Base-by-base conservation (phyloP, 1,140 invertebrate species). In the Anastrepha obliqua region DNA sequence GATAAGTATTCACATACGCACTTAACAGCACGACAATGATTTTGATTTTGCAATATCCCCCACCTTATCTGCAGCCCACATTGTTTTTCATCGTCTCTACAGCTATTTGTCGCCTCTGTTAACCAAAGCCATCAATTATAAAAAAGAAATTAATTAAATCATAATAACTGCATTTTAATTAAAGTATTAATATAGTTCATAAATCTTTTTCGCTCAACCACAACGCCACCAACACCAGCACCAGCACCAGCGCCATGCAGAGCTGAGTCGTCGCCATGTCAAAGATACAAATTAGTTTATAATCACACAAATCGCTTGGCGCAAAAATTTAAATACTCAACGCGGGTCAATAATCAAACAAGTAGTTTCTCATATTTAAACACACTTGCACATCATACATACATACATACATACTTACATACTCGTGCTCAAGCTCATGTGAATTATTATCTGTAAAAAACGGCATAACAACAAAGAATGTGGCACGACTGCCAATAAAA, bases 271-370 rank as follows among this genome's bases (percentile, higher is more conserved):
- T 39, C n/a, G 6, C 51, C 74, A 17, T 20, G 74, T 15, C 59
- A 62, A 39, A 62, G 17, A 87, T 89, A 89, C 90, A 91, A 91
- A 91, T 91, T 91, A 91, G 90, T 85, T 87, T 86, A 86, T 89
- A 90, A 89, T 89, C 89, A 86, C 67, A 81, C 78, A 88, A 89
- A 85, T 55, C 58, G 47, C 55, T 62, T 39, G 55, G 87, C 87
- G 87, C 60, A 59, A 86, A 88, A 29, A 86, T 62, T 62, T 55
- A 15, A 81, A 20, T 81, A 81, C n/a, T 81, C n/a, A 58, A 29
- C 47, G 17, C 87, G 87, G 85, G 78, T 90, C 90, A 88, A 89
- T 90, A 91, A 91, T 90, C 91, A 90, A 91, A 91, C 91, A 91
- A 91, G 88, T 91, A 89, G 90, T 91, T 91, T 88, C 87, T 88